Conservation (phyloP, 1,140 invertebrate species). For the Mycetomoellerius zeteki region DNA sequence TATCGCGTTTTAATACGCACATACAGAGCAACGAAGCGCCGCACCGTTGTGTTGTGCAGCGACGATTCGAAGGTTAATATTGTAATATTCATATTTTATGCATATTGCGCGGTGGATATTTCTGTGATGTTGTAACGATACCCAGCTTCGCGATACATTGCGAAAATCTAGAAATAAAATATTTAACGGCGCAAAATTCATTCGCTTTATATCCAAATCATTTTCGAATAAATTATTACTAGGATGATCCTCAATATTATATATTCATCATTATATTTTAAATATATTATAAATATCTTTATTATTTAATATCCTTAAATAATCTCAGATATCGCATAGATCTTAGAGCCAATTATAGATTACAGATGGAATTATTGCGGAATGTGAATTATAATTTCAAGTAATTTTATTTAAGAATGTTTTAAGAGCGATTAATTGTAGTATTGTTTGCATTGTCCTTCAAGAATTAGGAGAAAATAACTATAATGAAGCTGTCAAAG, state of each 20-base stretch:
- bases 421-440: not conserved
- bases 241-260: slow-evolving; percentile 39
- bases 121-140: slow-evolving; percentile 58
- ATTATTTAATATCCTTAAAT: not conserved
- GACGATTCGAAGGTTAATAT: slow-evolving; percentile 65
- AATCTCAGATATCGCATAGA: not conserved
- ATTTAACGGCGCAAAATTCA: slow-evolving; percentile 62
- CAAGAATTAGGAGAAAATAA: slow-evolving; percentile 23
- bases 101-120: slow-evolving; percentile 62
- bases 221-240: slow-evolving; percentile 59
- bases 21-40: slow-evolving; percentile 25
- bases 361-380: not conserved
- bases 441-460: not conserved
- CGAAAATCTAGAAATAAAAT: slow-evolving; percentile 65
- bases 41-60: slow-evolving; percentile 41
- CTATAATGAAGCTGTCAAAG: slow-evolving; percentile 13
- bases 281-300: slow-evolving; percentile 45
- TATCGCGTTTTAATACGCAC: slow-evolving; percentile 52
- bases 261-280: slow-evolving; percentile 27
- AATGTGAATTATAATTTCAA: not conserved
- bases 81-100: slow-evolving; percentile 66
- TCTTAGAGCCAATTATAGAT: not conserved
- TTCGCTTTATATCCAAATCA: slow-evolving; percentile 65
- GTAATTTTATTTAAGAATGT: not conserved
- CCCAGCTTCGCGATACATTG: slow-evolving; percentile 42